Evolutionary conservation across 2,113 vertebrate species (phyloP).

Genomic region (Calypte anna): DNA sequence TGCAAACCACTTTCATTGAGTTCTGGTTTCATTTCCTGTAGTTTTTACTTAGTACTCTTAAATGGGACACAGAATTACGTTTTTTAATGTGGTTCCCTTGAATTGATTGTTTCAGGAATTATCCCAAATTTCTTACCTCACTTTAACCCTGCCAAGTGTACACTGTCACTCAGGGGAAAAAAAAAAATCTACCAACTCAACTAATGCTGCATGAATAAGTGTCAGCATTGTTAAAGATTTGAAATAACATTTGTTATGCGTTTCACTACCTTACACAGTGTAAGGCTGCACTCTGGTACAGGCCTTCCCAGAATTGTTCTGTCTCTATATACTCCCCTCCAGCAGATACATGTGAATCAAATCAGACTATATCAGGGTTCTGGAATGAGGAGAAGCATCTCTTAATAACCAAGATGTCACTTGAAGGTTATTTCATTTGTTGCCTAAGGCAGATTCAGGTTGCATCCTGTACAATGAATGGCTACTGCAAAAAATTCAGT

Average conservation of each 20-base stretch:
- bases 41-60: not conserved
- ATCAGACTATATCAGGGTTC: not conserved
- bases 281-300: not conserved
- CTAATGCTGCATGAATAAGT: not conserved
- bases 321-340: not conserved
- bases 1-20: not conserved
- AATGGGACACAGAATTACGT: not conserved
- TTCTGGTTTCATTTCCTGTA: not conserved
- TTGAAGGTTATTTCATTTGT: not conserved
- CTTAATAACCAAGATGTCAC: conserved; percentile 34
- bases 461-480: not conserved
- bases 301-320: not conserved
- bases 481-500: not conserved
- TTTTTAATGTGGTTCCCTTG: not conserved
- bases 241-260: not conserved
- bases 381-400: conserved; percentile 34
- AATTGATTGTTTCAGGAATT: not conserved
- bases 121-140: not conserved
- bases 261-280: not conserved
- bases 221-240: not conserved
- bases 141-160: not conserved
- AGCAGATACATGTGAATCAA: not conserved
- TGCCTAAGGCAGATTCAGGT: conserved; percentile 20
- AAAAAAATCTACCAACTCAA: not conserved
- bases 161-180: not conserved